Percentiles rank a stretch among this genome's conserved stretches.
Conservation (phyloP, 2,797 vertebrate species). For the Diceros bicornis region DNA sequence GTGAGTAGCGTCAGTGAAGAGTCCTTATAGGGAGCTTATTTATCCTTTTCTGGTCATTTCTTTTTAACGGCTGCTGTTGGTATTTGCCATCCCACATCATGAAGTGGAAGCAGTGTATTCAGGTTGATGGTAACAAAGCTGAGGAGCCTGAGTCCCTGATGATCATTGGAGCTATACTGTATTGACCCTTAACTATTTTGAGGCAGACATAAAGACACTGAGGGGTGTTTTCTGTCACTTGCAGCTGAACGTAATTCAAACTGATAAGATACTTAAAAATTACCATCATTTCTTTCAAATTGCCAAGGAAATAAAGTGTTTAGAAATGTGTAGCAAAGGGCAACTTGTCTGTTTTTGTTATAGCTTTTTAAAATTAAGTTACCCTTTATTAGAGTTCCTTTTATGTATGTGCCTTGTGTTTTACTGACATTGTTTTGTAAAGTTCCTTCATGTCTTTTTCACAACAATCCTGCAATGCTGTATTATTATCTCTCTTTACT, state of each 20-base stretch:
- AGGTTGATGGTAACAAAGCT: neutral
- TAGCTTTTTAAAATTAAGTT: constrained; percentile 6
- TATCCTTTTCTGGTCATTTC: neutral
- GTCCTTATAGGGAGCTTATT: neutral
- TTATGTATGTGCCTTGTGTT: constrained; percentile 7
- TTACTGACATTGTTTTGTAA: neutral
- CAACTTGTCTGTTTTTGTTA: neutral
- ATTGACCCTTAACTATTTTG: neutral
- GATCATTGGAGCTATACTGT: neutral
- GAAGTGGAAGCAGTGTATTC: neutral
- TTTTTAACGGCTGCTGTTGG: neutral
- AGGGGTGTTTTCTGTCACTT: neutral
- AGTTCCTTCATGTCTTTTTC: neutral
- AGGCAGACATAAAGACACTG: neutral
- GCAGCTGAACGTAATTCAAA: neutral
- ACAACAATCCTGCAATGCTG: neutral
- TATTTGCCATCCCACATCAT: neutral
- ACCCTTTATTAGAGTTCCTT: neutral
- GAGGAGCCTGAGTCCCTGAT: neutral
- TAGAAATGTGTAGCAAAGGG: constrained; percentile 5
- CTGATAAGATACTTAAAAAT: neutral
- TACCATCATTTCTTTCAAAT: constrained; percentile 21
- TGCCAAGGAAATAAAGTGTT: neutral
- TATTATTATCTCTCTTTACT: neutral
- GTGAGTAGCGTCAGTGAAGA: neutral